A percentile compares a stretch with the other conserved stretches of the same genome.
These are phyloP conservation scores for Andrena bicolor DNA, from an alignment of 2,888 invertebrate species.

Conservation along the genomic window DNA sequence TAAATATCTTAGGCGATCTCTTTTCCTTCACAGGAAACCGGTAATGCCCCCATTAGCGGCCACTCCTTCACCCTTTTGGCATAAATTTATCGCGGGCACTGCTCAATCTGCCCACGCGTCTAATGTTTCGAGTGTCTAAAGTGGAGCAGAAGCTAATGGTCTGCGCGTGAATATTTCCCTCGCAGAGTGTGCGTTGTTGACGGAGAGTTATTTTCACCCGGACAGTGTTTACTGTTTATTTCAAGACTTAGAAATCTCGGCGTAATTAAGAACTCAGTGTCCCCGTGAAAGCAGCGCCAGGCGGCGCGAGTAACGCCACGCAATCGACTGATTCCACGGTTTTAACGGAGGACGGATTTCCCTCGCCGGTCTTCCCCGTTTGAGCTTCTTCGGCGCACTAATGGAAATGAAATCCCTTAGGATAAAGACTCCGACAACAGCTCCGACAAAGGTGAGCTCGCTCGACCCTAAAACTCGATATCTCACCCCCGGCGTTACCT, in stretches of 20 bases:
- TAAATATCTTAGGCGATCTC: conserved; percentile 53
- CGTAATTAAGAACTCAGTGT: background rate
- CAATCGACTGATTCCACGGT: conserved; percentile 43
- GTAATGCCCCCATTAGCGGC: conserved; percentile 74
- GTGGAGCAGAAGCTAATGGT: no score
- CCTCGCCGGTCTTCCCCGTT: conserved; percentile 55
- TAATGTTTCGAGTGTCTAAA: background rate
- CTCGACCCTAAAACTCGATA: conserved; percentile 70
- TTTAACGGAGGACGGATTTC: conserved; percentile 38
- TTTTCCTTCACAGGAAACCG: conserved; percentile 50
- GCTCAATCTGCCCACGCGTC: background rate
- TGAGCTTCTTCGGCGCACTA: conserved; percentile 74
- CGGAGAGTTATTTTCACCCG: no score
- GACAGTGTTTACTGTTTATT: background rate
- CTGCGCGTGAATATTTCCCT: no score
- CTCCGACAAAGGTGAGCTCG: conserved; percentile 69
- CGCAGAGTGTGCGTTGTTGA: no score
- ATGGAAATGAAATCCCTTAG: conserved; percentile 80
- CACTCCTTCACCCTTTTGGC: conserved; percentile 46
- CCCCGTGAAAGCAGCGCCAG: background rate
- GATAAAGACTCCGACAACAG: conserved; percentile 69
- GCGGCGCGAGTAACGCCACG: background rate
- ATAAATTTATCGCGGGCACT: conserved; percentile 5
- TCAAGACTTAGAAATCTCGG: background rate
- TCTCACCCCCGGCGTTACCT: conserved; percentile 73